Evolutionary conservation across 92 coral and sea anemone species (phyloP).

Genomic region (Chrysogorgia sp.): DNA sequence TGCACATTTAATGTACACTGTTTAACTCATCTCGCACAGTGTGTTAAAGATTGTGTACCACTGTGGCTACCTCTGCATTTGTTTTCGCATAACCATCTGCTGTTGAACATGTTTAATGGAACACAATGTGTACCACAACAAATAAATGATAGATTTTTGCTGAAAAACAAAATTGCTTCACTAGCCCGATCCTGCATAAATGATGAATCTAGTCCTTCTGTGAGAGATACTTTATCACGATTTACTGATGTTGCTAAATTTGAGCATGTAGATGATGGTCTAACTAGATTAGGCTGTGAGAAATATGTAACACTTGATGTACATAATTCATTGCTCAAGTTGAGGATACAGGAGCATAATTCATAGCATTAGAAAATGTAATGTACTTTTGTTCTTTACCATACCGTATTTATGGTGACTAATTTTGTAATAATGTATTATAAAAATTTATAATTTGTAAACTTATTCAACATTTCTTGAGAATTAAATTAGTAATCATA

Average conservation of each 20-base stretch:
- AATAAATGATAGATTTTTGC: constrained; percentile 23
- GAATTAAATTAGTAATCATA: no score
- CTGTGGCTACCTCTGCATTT: constrained; percentile 24
- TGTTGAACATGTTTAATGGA: constrained; percentile 1
- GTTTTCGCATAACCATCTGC: constrained; percentile 29
- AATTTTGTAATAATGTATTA: not conserved
- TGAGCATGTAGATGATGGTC: constrained; percentile 5
- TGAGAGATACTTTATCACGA: not conserved
- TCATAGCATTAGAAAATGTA: not conserved
- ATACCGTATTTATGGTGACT: constrained; percentile 6
- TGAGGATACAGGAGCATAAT: not conserved
- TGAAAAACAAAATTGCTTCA: constrained; percentile 28
- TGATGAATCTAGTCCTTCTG: constrained; percentile 22
- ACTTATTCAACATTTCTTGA: no score
- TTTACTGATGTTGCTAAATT: constrained; percentile 7
- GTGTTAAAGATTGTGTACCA: constrained; percentile 36
- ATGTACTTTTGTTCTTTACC: not conserved
- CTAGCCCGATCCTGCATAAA: not conserved
- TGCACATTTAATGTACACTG: constrained; percentile 19
- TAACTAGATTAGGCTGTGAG: constrained; percentile 10
- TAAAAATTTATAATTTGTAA: no score
- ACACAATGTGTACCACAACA: constrained; percentile 34
- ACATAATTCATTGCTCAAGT: constrained; percentile 14
- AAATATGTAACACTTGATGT: constrained; percentile 9
- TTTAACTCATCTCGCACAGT: constrained; percentile 33